Evolutionary conservation across 2,797 vertebrate genomes (phyloP), one percentile per base, ranked within the genome.

Genomic region (Pitangus sulphuratus): DNA sequence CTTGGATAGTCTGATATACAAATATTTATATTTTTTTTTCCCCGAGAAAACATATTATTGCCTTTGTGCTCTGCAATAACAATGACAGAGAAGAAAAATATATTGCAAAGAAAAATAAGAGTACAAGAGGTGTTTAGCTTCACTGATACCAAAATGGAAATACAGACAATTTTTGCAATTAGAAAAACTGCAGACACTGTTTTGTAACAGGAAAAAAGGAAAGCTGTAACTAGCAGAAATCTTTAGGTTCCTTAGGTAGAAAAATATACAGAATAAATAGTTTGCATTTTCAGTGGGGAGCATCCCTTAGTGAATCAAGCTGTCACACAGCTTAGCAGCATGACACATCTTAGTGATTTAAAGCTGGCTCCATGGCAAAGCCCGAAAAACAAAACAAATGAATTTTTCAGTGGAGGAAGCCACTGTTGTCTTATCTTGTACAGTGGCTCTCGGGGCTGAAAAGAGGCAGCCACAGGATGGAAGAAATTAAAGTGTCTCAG

Each of bases 271-370:
- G 62, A 48, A 74, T 40, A 90, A 93, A 74, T 53, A 79, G 58
- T 84, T 94, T 79, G 76, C 37, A 42, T 94, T 91, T 95, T 87
- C 85, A 70, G 62, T 71, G 70, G 48, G 60, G 74, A 90, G 51
- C 84, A 82, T 90, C 77, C 74, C 76, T 84, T 4, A 3, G 77
- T 89, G 75, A 62, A 90, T 90, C 95, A 82, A 91, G 80, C 85
- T 86, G 91, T 91, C 87, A 42, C 12, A 64, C 79, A 88, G 87
- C 33, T 88, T 84, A 92, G 79, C 94, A 93, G 87, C 87, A 50
- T 79, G 87, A 88, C 87, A 82, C 62, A 50, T 91, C 56, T n/a
- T 40, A 65, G 89, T 74, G 92, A 96, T 87, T 91, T 90, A 93
- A 82, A 77, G 66, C 48, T 9, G 8, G 33, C 45, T 95, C 47